A percentile compares a stretch with the other conserved stretches of the same genome.
Evolutionary conservation across 2,113 vertebrate genomes (phyloP).

Genomic region (Elgaria multicarinata): DNA sequence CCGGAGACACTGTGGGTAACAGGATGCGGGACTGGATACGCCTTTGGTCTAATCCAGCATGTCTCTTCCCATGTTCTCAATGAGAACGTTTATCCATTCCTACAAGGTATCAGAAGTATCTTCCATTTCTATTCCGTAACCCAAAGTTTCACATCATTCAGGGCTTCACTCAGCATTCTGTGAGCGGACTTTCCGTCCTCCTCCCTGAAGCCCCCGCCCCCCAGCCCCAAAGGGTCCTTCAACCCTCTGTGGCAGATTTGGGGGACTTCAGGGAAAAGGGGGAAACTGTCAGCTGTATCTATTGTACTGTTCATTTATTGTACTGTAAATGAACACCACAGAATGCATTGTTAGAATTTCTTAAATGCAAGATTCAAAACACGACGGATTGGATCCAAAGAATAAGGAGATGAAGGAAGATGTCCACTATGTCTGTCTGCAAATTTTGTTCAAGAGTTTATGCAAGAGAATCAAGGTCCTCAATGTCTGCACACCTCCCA

Average conservation of each 20-base stretch:
- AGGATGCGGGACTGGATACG: neutral
- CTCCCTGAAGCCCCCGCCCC: no score
- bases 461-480: neutral
- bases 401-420: neutral
- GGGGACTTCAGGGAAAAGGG: no score
- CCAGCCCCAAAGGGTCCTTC: no score
- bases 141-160: neutral
- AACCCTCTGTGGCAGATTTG: no score
- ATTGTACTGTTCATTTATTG: no score
- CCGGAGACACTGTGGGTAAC: neutral
- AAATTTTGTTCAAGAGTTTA: neutral
- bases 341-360: neutral
- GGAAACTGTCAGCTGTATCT: no score
- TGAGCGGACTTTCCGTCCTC: no score
- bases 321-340: no score
- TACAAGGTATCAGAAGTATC: no score
- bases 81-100: neutral
- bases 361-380: conserved; percentile 24
- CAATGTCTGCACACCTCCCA: no score
- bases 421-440: neutral
- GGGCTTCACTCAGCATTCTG: neutral
- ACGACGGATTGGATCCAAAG: neutral
- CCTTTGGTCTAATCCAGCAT: neutral
- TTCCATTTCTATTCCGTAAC: neutral
- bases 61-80: neutral